Percentiles rank a stretch among this genome's conserved stretches.
Conservation (phyloP, 2,113 vertebrate genomes). For the Cygnus atratus region DNA sequence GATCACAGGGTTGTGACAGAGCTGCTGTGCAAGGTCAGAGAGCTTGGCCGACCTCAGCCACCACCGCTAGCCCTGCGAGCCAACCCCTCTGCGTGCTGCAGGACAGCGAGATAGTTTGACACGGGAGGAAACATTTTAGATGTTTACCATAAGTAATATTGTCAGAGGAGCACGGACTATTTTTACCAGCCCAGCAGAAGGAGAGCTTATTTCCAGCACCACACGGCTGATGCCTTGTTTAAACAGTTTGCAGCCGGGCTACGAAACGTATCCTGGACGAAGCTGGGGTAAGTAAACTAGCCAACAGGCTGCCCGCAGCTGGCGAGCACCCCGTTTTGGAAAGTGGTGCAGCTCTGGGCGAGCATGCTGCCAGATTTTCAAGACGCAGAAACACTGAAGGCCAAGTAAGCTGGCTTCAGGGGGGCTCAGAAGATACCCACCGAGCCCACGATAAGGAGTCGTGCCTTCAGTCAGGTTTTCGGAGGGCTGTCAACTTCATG, state of each 20-base stretch:
- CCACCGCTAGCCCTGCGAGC: not conserved
- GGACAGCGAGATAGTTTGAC: not conserved
- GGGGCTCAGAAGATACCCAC: not conserved
- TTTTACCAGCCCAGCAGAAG: not conserved
- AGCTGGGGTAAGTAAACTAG: not conserved
- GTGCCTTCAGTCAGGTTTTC: not conserved
- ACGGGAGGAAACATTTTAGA: not conserved
- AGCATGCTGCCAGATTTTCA: not conserved
- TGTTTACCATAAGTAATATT: not conserved
- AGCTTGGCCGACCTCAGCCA: not conserved
- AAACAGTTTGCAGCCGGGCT: not conserved
- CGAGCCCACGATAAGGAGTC: accelerated
- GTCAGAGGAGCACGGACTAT: not conserved
- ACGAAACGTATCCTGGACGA: not conserved
- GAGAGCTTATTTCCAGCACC: not conserved
- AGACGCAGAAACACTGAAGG: not conserved
- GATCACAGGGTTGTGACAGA: not conserved
- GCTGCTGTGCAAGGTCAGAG: accelerated
- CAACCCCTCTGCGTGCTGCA: not conserved
- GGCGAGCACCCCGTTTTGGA: not conserved
- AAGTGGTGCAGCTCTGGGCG: not conserved
- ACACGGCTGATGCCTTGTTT: not conserved
- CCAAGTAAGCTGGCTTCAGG: not conserved
- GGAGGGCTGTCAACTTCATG: not conserved
- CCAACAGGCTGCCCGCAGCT: not conserved